Evolutionary conservation across 2,113 vertebrate species (phyloP), one percentile per base, ranked within the genome.

Genomic region (Balaeniceps rex): DNA sequence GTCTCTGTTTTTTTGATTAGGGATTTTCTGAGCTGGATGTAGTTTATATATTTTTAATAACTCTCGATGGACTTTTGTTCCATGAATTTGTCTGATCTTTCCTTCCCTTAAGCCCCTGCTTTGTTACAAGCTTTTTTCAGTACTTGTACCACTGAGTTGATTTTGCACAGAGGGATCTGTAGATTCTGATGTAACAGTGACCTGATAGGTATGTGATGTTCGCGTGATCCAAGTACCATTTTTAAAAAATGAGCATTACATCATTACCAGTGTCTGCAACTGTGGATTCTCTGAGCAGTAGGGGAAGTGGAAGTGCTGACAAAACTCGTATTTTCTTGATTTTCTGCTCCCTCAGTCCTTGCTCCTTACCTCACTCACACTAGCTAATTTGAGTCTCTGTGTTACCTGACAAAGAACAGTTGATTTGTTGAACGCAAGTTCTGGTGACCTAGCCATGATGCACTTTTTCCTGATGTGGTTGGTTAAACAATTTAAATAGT

Each of bases 11-110:
- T 92, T 95, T 76, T 90, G 13, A 81, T 75, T 47, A 86, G 63
- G 44, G 23, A 26, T 80, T 90, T 86, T 92, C 38, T 94, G 89
- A 83, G 38, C 60, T 96, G 55, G 21, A 70, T 75, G 17, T 84
- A 54, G 22, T 81, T 83, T 64, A 65, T 83, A 8, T 87, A 80
- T 89, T 93, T 93, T 95, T 87, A 89, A 65, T 95, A 78, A 70
- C 51, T 83, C 66, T 63, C 6, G 1, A 19, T 90, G 36, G 60
- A 42, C 93, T 88, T 89, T 89, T 9, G 33, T 93, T 87, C 60
- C 16, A 25, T 78, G 34, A 74, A 58, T 84, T 79, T 71, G 19
- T 94, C 54, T 93, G 77, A 72, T 93, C 60, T 89, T 91, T 78
- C 51, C 8, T 85, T 8, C 29, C 46, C 11, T 83, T 87, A 90